phyloP scores from a whole-genome alignment of 2,113 vertebrate species.

The Uropsilus gracilis region DNA sequence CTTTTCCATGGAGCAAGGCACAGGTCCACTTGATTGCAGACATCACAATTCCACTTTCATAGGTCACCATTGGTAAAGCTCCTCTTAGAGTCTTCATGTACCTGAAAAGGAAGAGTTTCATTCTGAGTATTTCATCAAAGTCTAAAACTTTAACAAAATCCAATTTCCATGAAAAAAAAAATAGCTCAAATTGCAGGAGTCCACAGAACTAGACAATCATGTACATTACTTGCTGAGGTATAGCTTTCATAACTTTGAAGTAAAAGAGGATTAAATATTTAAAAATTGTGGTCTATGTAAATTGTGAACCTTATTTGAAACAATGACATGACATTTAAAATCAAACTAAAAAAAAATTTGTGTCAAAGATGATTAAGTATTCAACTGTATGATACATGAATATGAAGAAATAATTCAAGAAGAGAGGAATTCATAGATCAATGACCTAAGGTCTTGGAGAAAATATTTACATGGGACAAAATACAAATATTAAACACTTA shows the following conservation, averaged over 20 bases:
- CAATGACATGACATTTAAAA: background rate
- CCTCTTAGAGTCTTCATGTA: background rate
- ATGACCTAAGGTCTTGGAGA: background rate
- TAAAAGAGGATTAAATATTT: background rate
- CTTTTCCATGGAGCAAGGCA: background rate
- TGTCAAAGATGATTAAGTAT: background rate
- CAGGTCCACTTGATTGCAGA: background rate
- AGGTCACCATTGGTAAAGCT: background rate
- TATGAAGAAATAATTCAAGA: slow-evolving; percentile 40
- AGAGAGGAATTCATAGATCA: background rate
- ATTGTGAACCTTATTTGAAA: background rate
- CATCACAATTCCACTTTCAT: background rate
- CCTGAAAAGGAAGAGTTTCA: background rate
- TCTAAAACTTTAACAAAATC: slow-evolving; percentile 16
- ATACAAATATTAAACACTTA: background rate
- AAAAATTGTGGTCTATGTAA: background rate
- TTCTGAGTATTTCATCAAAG: background rate
- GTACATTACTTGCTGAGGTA: background rate
- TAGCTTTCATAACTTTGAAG: background rate
- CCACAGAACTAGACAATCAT: background rate
- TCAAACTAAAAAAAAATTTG: slow-evolving; percentile 6
- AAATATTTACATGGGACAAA: background rate
- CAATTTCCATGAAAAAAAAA: background rate
- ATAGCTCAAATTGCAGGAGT: background rate
- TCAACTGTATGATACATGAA: background rate